These are phyloP conservation scores for Siniperca knerii DNA, from an alignment of 2,113 vertebrate genomes.

Conservation along the genomic window DNA sequence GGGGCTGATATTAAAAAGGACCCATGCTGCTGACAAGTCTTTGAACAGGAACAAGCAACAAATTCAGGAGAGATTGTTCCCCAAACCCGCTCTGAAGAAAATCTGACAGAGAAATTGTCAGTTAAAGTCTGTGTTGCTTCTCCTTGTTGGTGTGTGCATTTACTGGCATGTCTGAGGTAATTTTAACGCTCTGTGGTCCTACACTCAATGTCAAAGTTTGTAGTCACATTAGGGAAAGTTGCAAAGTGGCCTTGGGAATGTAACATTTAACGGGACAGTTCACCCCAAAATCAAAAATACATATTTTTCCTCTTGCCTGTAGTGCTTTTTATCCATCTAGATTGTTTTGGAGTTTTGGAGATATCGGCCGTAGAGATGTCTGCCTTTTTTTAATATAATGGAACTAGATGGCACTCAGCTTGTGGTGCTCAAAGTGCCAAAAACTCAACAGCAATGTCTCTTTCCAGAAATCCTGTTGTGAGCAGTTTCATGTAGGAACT, in stretches of 20 bases:
- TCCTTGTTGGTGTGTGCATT: constrained; percentile 6
- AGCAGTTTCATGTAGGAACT: too few relatives aligned
- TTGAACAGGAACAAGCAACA: constrained; percentile 47
- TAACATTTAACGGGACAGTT: too few relatives aligned
- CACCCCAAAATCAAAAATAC: too few relatives aligned
- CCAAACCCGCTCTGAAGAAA: constrained; percentile 19
- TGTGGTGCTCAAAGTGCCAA: too few relatives aligned
- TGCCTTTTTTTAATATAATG: too few relatives aligned
- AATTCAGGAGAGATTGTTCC: constrained; percentile 33
- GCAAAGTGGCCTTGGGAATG: neutral
- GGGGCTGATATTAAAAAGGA: constrained; percentile 67
- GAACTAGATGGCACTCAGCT: too few relatives aligned
- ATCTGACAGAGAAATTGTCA: constrained; percentile 28
- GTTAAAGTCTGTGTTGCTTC: constrained; percentile 20
- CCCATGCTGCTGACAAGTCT: constrained; percentile 64
- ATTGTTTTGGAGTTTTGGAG: too few relatives aligned
- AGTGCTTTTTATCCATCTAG: too few relatives aligned
- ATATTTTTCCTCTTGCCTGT: too few relatives aligned
- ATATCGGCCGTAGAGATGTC: too few relatives aligned
- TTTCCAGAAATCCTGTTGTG: too few relatives aligned
- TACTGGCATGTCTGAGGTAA: constrained; percentile 6
- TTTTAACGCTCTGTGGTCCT: neutral
- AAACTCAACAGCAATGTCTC: too few relatives aligned
- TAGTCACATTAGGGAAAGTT: neutral
- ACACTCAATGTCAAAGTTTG: neutral